Evolutionary conservation across 2,113 vertebrate genomes (phyloP), one percentile per base, ranked within the genome.

Genomic region (Motacilla alba): DNA sequence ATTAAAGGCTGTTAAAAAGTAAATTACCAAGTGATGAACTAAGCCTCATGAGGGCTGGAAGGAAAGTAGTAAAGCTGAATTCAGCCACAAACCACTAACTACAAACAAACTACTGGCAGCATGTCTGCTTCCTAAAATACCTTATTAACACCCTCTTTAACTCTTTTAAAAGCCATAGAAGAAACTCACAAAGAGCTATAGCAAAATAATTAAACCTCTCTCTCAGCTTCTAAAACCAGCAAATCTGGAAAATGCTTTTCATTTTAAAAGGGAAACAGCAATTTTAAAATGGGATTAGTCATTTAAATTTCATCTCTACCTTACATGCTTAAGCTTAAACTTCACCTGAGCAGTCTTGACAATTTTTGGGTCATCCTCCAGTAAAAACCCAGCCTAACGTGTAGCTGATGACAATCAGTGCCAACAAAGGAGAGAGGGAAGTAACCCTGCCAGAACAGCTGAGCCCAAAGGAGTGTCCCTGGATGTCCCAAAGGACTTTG

Each of bases 11-110:
- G 83, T 89, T 92, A 75, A 82, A 87, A 84, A 93, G 39, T 86
- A 69, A 81, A 87, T 74, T 83, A 70, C 59, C 62, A 73, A 90
- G 59, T 39, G 35, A 72, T 75, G 52, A 95, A 67, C 59, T 90
- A 39, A 77, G 27, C 30, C 64, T 78, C 39, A n/a, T 39, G 66
- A 64, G 73, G 24, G 6, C 24, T 87, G 35, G 56, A 83, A 83
- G 79, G 47, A 82, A 81, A 91, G 90, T 19, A 75, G 46, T 73
- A 90, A 91, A 60, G 37, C 27, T 73, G 49, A 56, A 27, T 80
- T 94, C 55, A 94, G 66, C 46, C 80, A 64, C 79, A 96, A 87
- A 95, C 89, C 75, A 30, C 95, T 85, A 86, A 81, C 67, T 89
- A 44, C 75, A 78, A 96, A 88, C 49, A 60, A 94, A 90, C 3